Percentiles rank a stretch among this genome's conserved stretches.
These are phyloP conservation scores for Drosophila neutralis DNA, from an alignment of 2,888 invertebrate genomes.

Conservation along the genomic window DNA sequence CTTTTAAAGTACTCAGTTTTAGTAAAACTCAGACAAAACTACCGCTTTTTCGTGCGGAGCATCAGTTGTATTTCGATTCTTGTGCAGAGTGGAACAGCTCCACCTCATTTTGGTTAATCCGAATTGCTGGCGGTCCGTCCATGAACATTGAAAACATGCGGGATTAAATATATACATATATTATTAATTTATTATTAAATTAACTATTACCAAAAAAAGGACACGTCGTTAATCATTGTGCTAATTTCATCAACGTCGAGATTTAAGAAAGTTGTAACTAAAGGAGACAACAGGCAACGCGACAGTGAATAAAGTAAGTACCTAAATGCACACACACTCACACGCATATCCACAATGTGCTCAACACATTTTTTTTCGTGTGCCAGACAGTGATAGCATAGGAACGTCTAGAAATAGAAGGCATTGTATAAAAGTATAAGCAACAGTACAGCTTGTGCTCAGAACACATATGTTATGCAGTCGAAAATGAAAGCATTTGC, in stretches of 20 bases:
- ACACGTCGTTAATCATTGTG: slow-evolving; percentile 18
- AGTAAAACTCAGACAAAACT: slow-evolving; percentile 27
- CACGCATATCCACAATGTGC: slow-evolving; percentile 9
- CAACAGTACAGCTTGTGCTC: slow-evolving; percentile 9
- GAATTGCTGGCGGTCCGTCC: slow-evolving; percentile 27
- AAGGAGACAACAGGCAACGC: slow-evolving; percentile 10
- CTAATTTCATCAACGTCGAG: slow-evolving; percentile 6
- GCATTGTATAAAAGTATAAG: slow-evolving; percentile 31
- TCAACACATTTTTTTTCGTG: slow-evolving; percentile 12
- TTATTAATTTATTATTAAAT: slow-evolving; percentile 7
- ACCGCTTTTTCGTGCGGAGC: neutral
- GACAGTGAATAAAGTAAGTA: slow-evolving; percentile 40
- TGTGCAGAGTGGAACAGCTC: slow-evolving; percentile 30
- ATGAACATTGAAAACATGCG: slow-evolving; percentile 20
- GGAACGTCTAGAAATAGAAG: slow-evolving; percentile 60
- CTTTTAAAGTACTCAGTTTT: slow-evolving; percentile 7
- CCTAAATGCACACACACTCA: slow-evolving; percentile 10
- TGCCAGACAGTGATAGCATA: slow-evolving; percentile 18
- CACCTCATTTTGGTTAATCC: neutral
- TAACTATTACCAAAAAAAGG: slow-evolving; percentile 1
- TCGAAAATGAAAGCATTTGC: slow-evolving; percentile 20
- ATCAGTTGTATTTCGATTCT: slow-evolving; percentile 31
- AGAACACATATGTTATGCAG: slow-evolving; percentile 59
- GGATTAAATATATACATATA: neutral
- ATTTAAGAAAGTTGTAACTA: slow-evolving; percentile 28